Evolutionary conservation across 2,113 vertebrate genomes (phyloP).

Genomic region (Marmota monax): DNA sequence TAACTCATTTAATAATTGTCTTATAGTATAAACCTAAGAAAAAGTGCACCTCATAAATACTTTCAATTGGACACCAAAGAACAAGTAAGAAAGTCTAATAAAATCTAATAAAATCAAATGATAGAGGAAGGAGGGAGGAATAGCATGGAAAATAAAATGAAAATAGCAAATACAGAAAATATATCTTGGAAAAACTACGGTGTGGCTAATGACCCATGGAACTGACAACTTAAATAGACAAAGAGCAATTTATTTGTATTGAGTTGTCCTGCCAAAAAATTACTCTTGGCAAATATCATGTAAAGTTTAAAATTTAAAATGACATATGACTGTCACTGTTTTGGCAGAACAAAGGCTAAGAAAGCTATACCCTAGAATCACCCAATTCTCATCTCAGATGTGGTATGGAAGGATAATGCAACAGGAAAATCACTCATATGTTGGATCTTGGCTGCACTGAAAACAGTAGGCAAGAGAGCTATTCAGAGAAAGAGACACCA

Average conservation of each 20-base stretch:
- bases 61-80: background rate
- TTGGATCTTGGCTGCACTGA: background rate
- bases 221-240: background rate
- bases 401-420: background rate
- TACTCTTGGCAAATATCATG: rapidly evolving
- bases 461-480: background rate
- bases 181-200: background rate
- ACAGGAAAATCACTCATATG: background rate
- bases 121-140: background rate
- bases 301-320: background rate
- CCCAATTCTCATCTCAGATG: background rate
- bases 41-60: background rate
- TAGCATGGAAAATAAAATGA: background rate
- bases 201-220: background rate
- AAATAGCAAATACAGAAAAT: background rate
- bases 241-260: background rate
- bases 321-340: background rate
- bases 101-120: background rate
- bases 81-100: background rate
- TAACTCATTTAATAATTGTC: background rate
- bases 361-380: background rate
- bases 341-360: background rate
- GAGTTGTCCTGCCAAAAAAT: background rate
- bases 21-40: no score
- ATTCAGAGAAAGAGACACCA: background rate